These are phyloP conservation scores for Andrena flavipes DNA, from an alignment of 2,888 invertebrate genomes.

Conservation along the genomic window DNA sequence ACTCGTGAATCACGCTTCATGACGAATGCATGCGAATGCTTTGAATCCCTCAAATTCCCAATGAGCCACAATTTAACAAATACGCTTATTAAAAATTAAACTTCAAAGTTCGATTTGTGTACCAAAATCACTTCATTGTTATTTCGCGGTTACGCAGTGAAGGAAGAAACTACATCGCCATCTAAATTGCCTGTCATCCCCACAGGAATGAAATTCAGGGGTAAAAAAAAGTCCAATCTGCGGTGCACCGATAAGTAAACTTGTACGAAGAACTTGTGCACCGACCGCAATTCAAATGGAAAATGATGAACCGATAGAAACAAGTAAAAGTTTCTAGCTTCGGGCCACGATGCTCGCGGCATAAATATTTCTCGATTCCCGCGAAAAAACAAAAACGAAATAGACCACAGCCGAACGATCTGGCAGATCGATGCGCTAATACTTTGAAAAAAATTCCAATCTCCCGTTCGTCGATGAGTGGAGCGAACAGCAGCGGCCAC, in stretches of 20 bases:
- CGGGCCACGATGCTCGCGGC: background rate
- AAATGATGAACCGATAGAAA: constrained; percentile 13
- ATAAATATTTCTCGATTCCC: constrained; percentile 17
- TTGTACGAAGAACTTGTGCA: background rate
- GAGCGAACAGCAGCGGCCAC: constrained; percentile 15
- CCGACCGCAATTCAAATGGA: background rate
- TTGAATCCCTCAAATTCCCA: background rate
- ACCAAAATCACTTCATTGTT: background rate
- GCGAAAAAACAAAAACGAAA: constrained; percentile 13
- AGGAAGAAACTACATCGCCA: background rate
- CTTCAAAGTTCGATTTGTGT: background rate
- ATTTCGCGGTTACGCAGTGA: background rate
- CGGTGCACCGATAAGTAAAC: constrained; percentile 15
- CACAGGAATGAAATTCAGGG: background rate
- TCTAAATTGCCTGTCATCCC: background rate
- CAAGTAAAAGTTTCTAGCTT: constrained; percentile 23
- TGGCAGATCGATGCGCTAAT: constrained; percentile 23
- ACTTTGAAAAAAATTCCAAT: constrained; percentile 38
- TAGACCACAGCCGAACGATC: constrained; percentile 23
- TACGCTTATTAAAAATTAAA: background rate
- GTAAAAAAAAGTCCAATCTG: background rate
- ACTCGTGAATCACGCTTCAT: no score
- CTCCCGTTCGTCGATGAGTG: constrained; percentile 36
- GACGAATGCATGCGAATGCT: no score
- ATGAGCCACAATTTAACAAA: background rate